phyloP scores from a whole-genome alignment of 1,140 invertebrate genomes.

The Neomicropteryx cornuta region DNA sequence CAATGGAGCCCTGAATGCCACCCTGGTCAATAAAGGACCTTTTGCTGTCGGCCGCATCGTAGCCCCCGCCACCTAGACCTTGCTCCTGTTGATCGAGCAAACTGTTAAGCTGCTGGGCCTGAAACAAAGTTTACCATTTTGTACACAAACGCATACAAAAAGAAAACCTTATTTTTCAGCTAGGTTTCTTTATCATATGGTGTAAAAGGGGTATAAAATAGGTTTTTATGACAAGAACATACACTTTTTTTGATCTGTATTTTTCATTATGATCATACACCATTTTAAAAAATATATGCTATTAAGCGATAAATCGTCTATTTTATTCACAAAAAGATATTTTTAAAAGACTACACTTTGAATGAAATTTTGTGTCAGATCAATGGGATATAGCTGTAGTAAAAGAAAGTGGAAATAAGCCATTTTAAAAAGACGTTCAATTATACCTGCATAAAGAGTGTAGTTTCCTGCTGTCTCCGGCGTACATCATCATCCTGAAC shows the following conservation, averaged over 20 bases:
- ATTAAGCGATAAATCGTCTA: too few relatives aligned
- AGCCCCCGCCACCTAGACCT: too few relatives aligned
- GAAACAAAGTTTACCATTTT: slow-evolving; percentile 5
- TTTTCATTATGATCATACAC: neutral
- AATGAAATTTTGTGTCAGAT: neutral
- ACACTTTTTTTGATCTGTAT: slow-evolving; percentile 1
- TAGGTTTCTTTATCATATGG: neutral
- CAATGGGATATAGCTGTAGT: neutral
- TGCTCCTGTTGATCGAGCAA: slow-evolving; percentile 48
- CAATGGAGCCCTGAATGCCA: too few relatives aligned
- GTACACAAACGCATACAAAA: neutral
- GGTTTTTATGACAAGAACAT: neutral
- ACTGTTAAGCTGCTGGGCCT: slow-evolving; percentile 49
- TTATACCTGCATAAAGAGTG: slow-evolving; percentile 62
- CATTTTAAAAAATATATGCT: slow-evolving; percentile 6
- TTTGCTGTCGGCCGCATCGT: too few relatives aligned
- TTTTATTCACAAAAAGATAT: too few relatives aligned
- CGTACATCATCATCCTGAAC: slow-evolving; percentile 73
- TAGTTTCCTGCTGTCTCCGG: slow-evolving; percentile 70
- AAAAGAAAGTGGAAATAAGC: neutral
- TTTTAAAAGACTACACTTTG: slow-evolving; percentile 4
- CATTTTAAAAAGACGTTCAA: neutral
- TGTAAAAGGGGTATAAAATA: neutral
- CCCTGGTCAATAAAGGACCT: too few relatives aligned
- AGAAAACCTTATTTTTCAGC: neutral